Evolutionary conservation across 2,113 vertebrate genomes (phyloP), one percentile per base, ranked within the genome.

Genomic region (Procavia capensis): DNA sequence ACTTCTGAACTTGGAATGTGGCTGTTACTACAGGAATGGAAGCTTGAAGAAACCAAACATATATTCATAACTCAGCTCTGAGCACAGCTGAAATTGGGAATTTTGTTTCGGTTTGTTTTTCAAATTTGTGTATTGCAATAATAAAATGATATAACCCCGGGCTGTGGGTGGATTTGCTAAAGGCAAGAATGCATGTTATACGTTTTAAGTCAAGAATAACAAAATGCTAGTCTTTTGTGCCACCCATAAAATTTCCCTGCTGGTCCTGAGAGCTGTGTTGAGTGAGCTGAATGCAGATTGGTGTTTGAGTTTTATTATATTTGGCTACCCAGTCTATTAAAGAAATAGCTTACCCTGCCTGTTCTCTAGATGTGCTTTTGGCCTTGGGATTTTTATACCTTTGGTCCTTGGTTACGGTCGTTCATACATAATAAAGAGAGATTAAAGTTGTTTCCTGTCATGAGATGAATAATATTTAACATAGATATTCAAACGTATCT

Each of bases 381-480:
- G 36, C 95, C 92, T 97, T 97, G 88, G 79, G 45, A 86, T 95
- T 98, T 97, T 97, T 93, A 95, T 97, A 97, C 72, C 41, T 93
- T 66, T 98, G 94, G 63, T 96, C 97, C 90, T 96, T 97, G 93
- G 76, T 82, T 95, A 78, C 79, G 78, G 85, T 80, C 85, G 57
- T 90, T 96, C 39, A 5, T 96, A 96, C 39, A 95, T 94, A 97
- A 98, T 98, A 98, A 98, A 98, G 95, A 95, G 92, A 97, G 43
- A 29, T 98, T 98, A 96, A 97, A 88, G 87, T 87, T 98, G 92
- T 88, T 72, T 91, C 84, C 88, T 96, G 89, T 95, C 97, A 98
- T 96, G 94, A 98, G 97, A 97, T 97, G 94, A 97, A 96, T 97
- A 98, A 98, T 97, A 97, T 98, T 97, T 97, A 98, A 97, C 98